Conservation (phyloP, 2,113 vertebrate genomes). For the Gallinago jamesoni region DNA sequence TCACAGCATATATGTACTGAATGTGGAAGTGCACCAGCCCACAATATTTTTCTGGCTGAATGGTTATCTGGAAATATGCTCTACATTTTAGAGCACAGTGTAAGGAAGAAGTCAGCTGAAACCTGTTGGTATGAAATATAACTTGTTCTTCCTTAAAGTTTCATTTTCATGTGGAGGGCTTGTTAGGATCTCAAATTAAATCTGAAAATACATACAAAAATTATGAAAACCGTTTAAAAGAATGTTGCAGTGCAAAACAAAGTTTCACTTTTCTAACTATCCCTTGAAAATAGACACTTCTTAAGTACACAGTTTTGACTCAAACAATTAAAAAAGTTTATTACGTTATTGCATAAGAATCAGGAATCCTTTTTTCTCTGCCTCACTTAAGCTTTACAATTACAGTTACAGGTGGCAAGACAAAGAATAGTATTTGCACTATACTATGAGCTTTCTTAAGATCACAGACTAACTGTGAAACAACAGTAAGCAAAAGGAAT, state of each 20-base stretch:
- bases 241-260: neutral
- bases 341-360: neutral
- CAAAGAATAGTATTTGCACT: neutral
- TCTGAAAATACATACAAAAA: neutral
- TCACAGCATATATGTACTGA: neutral
- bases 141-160: neutral
- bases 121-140: neutral
- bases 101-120: neutral
- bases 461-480: neutral
- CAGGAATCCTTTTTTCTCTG: neutral
- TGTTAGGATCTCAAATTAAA: neutral
- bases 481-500: neutral
- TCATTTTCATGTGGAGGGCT: neutral
- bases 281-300: neutral
- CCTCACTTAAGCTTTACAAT: neutral
- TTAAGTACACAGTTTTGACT: neutral
- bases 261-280: neutral
- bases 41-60: conserved; percentile 6
- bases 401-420: neutral
- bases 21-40: neutral
- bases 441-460: conserved; percentile 4
- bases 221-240: neutral
- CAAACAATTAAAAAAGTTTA: neutral
- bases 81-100: neutral
- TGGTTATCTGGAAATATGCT: neutral